Conservation (phyloP, 2,888 invertebrate species). For the Meiosimyza decipiens region DNA sequence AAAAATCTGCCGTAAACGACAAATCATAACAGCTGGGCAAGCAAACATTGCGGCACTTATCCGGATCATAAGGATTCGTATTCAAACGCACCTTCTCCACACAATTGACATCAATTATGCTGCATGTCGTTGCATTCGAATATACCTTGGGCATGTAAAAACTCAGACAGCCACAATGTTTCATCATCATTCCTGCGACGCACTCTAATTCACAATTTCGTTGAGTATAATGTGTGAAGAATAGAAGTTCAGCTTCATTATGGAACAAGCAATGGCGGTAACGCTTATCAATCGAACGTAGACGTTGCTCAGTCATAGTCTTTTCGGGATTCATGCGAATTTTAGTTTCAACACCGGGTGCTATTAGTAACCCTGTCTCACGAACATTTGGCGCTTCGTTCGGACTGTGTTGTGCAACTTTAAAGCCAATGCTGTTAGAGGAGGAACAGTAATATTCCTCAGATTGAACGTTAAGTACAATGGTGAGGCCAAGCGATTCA, state of each 20-base stretch:
- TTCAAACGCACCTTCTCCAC: slow-evolving; percentile 51
- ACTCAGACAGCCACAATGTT: slow-evolving; percentile 58
- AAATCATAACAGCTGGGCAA: slow-evolving; percentile 80
- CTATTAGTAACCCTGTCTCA: slow-evolving; percentile 57
- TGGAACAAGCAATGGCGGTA: slow-evolving; percentile 77
- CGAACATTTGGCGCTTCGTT: slow-evolving; percentile 60
- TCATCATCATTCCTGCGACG: slow-evolving; percentile 75
- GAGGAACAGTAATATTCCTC: slow-evolving; percentile 84
- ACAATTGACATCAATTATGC: slow-evolving; percentile 75
- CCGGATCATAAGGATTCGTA: slow-evolving; percentile 40
- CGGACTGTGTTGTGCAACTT: slow-evolving; percentile 59
- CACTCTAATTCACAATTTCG: slow-evolving; percentile 84
- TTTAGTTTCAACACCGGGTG: slow-evolving; percentile 58
- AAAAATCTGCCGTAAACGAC: slow-evolving; percentile 72
- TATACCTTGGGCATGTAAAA: slow-evolving; percentile 71
- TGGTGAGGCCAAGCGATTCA: slow-evolving; percentile 76
- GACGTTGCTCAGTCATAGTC: slow-evolving; percentile 50
- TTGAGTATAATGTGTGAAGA: slow-evolving; percentile 75
- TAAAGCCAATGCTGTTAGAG: slow-evolving; percentile 70
- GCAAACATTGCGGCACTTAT: slow-evolving; percentile 67
- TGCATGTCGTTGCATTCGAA: slow-evolving; percentile 75
- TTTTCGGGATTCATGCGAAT: slow-evolving; percentile 57
- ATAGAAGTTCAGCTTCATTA: slow-evolving; percentile 71
- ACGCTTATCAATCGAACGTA: slow-evolving; percentile 51
- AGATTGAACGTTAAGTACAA: slow-evolving; percentile 76